Evolutionary conservation across 2,888 invertebrate species (phyloP).

Genomic region (Gymnoscelis rufifasciata): DNA sequence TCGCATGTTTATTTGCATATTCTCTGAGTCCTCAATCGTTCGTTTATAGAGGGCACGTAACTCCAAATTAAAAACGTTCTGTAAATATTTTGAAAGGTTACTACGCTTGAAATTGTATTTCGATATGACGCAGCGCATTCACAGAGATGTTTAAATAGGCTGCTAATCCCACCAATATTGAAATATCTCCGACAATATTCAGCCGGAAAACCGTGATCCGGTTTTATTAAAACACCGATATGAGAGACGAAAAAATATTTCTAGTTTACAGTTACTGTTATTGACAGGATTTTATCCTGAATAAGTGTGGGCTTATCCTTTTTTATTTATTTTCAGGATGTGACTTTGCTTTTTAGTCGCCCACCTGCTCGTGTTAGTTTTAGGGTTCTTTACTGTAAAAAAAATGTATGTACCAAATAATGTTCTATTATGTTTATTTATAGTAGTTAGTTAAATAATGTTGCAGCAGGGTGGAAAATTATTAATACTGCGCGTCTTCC

Average conservation of each 20-base stretch:
- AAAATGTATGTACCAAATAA: no score
- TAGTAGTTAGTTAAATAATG: no score
- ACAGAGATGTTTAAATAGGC: slow-evolving; percentile 74
- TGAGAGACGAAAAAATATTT: slow-evolving; percentile 54
- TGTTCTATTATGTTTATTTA: no score
- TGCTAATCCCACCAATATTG: slow-evolving; percentile 77
- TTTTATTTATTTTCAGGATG: slow-evolving; percentile 12
- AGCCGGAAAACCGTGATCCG: slow-evolving; percentile 66
- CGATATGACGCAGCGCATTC: slow-evolving; percentile 66
- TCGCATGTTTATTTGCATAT: no score
- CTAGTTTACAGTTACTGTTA: slow-evolving; percentile 28
- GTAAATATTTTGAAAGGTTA: slow-evolving; percentile 67
- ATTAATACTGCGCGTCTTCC: no score
- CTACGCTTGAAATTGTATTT: slow-evolving; percentile 70
- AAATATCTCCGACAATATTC: slow-evolving; percentile 78
- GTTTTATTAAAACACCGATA: slow-evolving; percentile 74
- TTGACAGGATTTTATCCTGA: slow-evolving; percentile 11
- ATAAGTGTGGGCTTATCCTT: slow-evolving; percentile 8
- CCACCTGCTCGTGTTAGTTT: no score
- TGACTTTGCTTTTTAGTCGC: not conserved
- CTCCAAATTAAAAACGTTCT: slow-evolving; percentile 65
- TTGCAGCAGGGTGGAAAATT: no score
- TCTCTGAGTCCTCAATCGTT: slow-evolving; percentile 27
- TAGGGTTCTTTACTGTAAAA: no score
- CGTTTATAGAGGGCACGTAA: slow-evolving; percentile 34